These are phyloP conservation scores for Drosophila kanekoi DNA, from an alignment of 2,888 invertebrate species.

Conservation along the genomic window DNA sequence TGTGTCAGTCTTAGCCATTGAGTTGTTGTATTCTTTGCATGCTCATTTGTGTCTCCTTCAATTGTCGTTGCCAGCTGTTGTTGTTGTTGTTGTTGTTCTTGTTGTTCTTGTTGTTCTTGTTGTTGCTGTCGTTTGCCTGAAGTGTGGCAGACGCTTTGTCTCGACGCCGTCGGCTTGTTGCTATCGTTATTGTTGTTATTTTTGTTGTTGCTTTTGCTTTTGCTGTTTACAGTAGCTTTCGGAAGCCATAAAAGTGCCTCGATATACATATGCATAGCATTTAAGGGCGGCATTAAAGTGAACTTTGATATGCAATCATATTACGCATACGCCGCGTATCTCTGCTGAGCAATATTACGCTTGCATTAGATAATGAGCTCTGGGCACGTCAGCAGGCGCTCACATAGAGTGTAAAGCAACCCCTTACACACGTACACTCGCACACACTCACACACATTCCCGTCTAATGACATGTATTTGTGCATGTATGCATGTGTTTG, in stretches of 20 bases:
- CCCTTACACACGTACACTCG: constrained; percentile 3
- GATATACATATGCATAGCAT: constrained; percentile 37
- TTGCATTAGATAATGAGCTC: constrained; percentile 43
- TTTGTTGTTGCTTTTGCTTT: constrained; percentile 14
- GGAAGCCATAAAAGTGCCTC: constrained; percentile 66
- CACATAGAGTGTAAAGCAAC: constrained; percentile 10
- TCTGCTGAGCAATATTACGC: constrained; percentile 5
- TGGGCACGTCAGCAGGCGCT: constrained; percentile 31
- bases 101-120: constrained; percentile 32
- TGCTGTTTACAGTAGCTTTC: constrained; percentile 45
- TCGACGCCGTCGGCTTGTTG: constrained; percentile 42
- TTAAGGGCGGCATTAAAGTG: constrained; percentile 32
- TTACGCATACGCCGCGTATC: constrained; percentile 55
- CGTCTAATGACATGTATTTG: neutral
- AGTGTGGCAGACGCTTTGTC: constrained; percentile 54
- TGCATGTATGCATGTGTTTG: constrained; percentile 13
- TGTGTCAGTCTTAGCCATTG: constrained; percentile 52
- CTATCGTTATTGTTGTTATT: constrained; percentile 12
- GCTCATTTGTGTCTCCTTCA: constrained; percentile 78
- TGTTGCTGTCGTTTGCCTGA: constrained; percentile 39
- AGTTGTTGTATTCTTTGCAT: constrained; percentile 76
- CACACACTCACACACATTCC: neutral
- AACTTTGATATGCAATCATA: constrained; percentile 30
- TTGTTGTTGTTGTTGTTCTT: constrained; percentile 30
- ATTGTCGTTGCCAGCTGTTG: constrained; percentile 64